Evolutionary conservation across 1,140 invertebrate species (phyloP), one percentile per base, ranked within the genome.

Genomic region (Chionoecetes opilio): DNA sequence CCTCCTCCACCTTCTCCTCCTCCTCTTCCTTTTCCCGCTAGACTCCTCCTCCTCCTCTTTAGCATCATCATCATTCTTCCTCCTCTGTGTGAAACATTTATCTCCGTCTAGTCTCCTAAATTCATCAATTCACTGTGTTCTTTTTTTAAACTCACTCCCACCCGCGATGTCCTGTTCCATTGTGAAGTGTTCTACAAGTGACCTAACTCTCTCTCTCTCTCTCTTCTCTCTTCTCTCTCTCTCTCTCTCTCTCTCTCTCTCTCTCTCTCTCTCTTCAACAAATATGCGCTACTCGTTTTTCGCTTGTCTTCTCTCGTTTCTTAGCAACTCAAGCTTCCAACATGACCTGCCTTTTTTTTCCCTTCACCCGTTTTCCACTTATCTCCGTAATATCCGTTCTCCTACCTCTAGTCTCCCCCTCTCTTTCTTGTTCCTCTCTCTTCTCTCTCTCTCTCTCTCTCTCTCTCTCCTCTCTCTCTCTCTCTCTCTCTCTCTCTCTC

Each of bases 231-330:
- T 21, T 63, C 53, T 63, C 53, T 63, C 53, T 63, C 53, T 63
- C 53, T 63, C 53, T 75, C 63, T 75, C 63, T 75, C 63, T 75
- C 63, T 75, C 63, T 75, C 63, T 75, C 63, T 75, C 63, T 75
- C 63, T 75, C 63, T 75, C 63, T 75, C 63, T 75, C 63, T 75
- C 63, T 75, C 63, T 75, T 1, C n/a, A 53, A 53, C 46, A 53
- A 53, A 17, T 17, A 17, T 53, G 11, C 21, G 11, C 46, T n/a
- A n/a, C 63, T 75, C 63, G 21, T 75, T 75, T 75, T 75, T n/a
- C n/a, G 63, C n/a, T 75, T 75, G 63, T 75, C 63, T 11, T 75
- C 63, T n/a, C n/a, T 75, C n/a, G 63, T 75, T 26, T 75, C 63
- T 21, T 75, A 75, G 63, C 63, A 75, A 75, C 63, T 2, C 63